A percentile compares a stretch with the other conserved stretches of the same genome.
phyloP scores from a whole-genome alignment of 2,888 invertebrate genomes.

The Mantis religiosa region DNA sequence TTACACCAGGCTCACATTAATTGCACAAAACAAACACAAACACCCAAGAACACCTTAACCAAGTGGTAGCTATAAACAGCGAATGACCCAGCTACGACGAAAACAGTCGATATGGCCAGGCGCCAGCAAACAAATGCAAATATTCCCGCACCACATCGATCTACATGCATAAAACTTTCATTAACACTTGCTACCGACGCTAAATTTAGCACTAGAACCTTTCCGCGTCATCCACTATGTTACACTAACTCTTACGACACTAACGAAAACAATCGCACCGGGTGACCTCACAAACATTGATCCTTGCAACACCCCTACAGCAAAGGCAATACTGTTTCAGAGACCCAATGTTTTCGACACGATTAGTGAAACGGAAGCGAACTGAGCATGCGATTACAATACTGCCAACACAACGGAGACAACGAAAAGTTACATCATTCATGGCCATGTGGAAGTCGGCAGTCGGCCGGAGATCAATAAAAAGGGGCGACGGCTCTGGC shows the following conservation, averaged over 20 bases:
- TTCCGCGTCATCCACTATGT: not conserved
- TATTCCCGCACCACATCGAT: not conserved
- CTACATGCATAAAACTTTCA: not conserved
- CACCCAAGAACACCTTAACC: not conserved
- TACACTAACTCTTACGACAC: not conserved
- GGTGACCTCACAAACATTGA: not conserved
- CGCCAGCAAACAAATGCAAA: not conserved
- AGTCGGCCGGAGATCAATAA: not conserved
- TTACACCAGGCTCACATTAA: not conserved
- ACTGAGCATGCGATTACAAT: slow-evolving; percentile 1
- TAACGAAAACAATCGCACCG: not conserved
- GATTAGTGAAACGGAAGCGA: not conserved
- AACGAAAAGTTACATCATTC: not conserved
- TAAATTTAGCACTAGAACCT: not conserved
- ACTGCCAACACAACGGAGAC: not conserved
- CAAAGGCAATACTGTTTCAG: not conserved
- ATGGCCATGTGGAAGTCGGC: not conserved
- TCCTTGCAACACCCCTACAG: not conserved
- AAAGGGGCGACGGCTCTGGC: not conserved
- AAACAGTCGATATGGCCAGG: not conserved
- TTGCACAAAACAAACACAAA: not conserved
- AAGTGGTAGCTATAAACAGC: not conserved
- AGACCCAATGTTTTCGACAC: not conserved
- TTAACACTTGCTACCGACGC: not conserved
- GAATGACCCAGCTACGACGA: not conserved